Evolutionary conservation across 2,888 invertebrate genomes (phyloP).

Genomic region (Odontocolon sp.): DNA sequence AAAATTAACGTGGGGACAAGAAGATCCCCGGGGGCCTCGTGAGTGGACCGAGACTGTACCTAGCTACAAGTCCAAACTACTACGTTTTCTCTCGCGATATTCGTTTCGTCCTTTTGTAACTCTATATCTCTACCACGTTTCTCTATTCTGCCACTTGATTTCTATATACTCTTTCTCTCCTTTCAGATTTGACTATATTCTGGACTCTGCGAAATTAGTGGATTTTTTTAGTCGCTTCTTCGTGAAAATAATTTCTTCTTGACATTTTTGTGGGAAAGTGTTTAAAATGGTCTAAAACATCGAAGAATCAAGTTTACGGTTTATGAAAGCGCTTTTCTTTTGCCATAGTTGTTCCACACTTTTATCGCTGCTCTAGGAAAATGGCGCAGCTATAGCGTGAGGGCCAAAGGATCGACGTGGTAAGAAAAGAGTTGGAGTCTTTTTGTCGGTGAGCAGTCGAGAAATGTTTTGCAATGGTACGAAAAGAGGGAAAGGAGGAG

Average conservation of each 20-base stretch:
- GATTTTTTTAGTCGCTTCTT: no score
- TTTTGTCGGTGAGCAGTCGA: not conserved
- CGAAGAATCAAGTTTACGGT: no score
- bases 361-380: not conserved
- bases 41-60: conserved; percentile 11
- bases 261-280: no score
- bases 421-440: no score
- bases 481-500: not conserved
- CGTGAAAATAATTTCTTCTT: no score
- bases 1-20: conserved; percentile 52
- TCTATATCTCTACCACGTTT: conserved; percentile 34
- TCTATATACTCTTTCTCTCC: conserved; percentile 59
- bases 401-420: not conserved
- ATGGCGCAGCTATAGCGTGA: not conserved
- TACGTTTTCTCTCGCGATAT: conserved; percentile 27
- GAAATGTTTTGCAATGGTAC: not conserved
- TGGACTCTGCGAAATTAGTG: no score
- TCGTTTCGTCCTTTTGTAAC: conserved; percentile 28
- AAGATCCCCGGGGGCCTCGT: conserved; percentile 33
- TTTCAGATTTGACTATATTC: conserved; percentile 58
- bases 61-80: conserved; percentile 1
- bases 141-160: conserved; percentile 20
- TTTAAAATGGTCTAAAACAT: no score
- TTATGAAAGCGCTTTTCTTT: not conserved
- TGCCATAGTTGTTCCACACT: not conserved